A percentile compares a stretch with the other conserved stretches of the same genome.
Evolutionary conservation across 2,797 vertebrate genomes (phyloP).

Genomic region (Podarcis lilfordi): DNA sequence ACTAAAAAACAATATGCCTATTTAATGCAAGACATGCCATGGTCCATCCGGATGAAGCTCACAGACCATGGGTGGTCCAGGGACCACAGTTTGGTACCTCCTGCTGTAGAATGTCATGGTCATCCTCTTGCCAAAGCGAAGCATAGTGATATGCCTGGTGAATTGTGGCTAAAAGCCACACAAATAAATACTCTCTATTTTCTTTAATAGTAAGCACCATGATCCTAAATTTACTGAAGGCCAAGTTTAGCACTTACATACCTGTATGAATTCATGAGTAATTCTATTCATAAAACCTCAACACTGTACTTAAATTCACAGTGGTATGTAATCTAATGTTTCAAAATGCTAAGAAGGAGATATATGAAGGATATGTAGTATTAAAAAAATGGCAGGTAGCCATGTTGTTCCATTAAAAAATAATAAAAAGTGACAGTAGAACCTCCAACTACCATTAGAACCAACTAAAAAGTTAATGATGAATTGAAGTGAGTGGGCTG

Average conservation of each 20-base stretch:
- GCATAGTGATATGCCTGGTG: neutral
- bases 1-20: too few relatives aligned
- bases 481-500: neutral
- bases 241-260: neutral
- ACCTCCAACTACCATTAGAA: neutral
- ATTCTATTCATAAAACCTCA: neutral
- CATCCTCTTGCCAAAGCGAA: rapidly evolving
- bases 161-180: neutral
- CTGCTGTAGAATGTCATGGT: rapidly evolving
- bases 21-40: too few relatives aligned
- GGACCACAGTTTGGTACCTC: too few relatives aligned
- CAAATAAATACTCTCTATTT: neutral
- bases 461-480: neutral
- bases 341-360: neutral
- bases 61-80: too few relatives aligned
- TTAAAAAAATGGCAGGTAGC: neutral
- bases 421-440: neutral
- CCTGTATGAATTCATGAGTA: neutral
- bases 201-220: neutral
- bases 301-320: neutral
- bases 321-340: neutral
- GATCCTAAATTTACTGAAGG: slow-evolving; percentile 25
- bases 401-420: neutral
- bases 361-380: neutral
- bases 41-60: too few relatives aligned